Evolutionary conservation across 2,888 invertebrate species (phyloP), one percentile per base, ranked within the genome.

Genomic region (Pseudococcus viburni): DNA sequence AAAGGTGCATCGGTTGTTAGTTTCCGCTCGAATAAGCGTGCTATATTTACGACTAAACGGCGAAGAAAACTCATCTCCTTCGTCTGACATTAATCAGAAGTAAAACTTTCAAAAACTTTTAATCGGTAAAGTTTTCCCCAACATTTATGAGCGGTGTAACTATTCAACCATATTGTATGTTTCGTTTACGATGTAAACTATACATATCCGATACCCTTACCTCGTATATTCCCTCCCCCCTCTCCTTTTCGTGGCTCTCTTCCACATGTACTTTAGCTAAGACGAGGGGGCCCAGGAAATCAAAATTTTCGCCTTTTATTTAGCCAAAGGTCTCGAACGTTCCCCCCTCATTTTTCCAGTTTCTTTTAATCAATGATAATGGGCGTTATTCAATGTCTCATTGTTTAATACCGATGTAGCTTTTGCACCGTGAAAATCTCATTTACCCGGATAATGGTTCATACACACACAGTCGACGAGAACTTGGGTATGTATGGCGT

Each of bases 81-180:
- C 80, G 83, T 88, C 88, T 88, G 88, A 88, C 88, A 88, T 88
- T 88, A 88, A 88, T 88, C 88, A 88, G 88, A 88, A 88, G 88
- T 88, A 88, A 88, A 83, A 88, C 46, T 88, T 88, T 88, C 88
- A 88, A 88, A 88, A 88, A 88, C 88, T 88, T 88, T 88, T 88
- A 88, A 88, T 88, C 88, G 88, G 83, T 88, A 88, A 88, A 88
- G 88, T 88, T 88, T 83, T 83, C n/a, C 86, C 73, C 77, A 85
- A 88, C 88, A 88, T 88, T 88, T 88, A 88, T 88, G 88, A 88
- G 88, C 88, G 88, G 88, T 88, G 88, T 88, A 88, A 88, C 88
- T 88, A 88, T 80, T 88, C 88, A 88, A 88, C 88, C 88, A 88
- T 88, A 88, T 88, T 88, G 88, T 88, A 88, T 88, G 88, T 88